Evolutionary conservation across 1,140 invertebrate species (phyloP), one percentile per base, ranked within the genome.

Genomic region (Zophobas atratus): DNA sequence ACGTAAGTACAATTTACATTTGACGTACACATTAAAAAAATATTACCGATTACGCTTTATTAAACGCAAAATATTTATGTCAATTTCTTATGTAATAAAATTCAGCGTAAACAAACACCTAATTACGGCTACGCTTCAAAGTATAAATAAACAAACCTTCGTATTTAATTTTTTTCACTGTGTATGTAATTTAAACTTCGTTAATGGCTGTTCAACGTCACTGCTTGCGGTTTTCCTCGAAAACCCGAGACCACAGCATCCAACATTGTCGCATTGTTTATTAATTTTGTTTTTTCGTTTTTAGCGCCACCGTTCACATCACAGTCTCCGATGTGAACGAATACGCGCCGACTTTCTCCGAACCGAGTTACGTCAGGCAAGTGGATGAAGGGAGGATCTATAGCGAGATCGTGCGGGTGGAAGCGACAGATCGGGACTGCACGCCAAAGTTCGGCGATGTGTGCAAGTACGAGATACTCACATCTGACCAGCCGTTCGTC

Each of bases 301-400:
- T 88, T 90, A 97, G 96, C 84, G 96, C 95, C 0, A 96, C 96
- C 75, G 95, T 99, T 43, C 95, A 97, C 87, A 96, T 99, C 80
- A 95, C 94, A n/a, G 97, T 99, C 67, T 93, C 95, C 51, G 97
- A 98, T 87, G 96, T 98, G 72, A 98, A 99, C 88, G 96, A 98
- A 84, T 98, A 94, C 87, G 92, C 96, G 3, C 97, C 96, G 1
- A 93, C 94, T 51, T 98, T 97, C 87, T 87, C 93, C 20, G 94
- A 97, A 83, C 93, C 94, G n/a, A 94, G 95, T 34, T 97, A 97
- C 86, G 94, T 96, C 20, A 93, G 93, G 75, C 93, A 95, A 77
- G 95, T 98, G 3, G 96, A 98, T 86, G 98, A 98, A 85, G 96
- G 96, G 3, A 91, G 94, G 6, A 88, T 98, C 6, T 97, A 97